These are phyloP conservation scores for Cherax quadricarinatus DNA, from an alignment of 1,140 invertebrate genomes.

Conservation along the genomic window DNA sequence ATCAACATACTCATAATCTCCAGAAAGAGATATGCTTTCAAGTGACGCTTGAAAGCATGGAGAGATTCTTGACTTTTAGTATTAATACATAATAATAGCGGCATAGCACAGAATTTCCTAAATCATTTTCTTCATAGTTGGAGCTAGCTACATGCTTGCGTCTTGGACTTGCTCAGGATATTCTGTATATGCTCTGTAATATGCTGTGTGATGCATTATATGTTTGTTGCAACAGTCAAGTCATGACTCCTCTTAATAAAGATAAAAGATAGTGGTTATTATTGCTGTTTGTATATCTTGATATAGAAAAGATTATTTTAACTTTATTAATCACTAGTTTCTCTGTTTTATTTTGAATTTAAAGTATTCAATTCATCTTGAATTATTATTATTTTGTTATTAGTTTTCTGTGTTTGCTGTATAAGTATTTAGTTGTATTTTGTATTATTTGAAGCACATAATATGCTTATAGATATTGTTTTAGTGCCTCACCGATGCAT, in stretches of 20 bases:
- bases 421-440: conserved; percentile 2
- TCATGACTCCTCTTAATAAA: not conserved
- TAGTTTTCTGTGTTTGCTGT: not conserved
- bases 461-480: not conserved
- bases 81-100: too few relatives aligned
- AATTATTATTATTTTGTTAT: not conserved
- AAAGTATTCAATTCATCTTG: not conserved
- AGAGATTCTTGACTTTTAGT: too few relatives aligned
- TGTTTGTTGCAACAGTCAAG: not conserved
- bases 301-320: not conserved
- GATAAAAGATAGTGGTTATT: not conserved
- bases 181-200: not conserved
- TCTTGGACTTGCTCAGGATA: not conserved
- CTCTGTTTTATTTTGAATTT: not conserved
- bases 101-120: not conserved
- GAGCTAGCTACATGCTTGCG: not conserved
- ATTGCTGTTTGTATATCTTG: too few relatives aligned
- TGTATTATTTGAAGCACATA: not conserved
- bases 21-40: too few relatives aligned
- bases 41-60: too few relatives aligned
- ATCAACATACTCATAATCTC: too few relatives aligned
- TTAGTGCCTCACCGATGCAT: not conserved
- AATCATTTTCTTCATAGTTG: not conserved
- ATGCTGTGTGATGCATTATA: too few relatives aligned
- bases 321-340: not conserved